Percentiles rank a stretch among this genome's conserved stretches.
Evolutionary conservation across 2,113 vertebrate species (phyloP).

Genomic region (Oreotrochilus melanogaster): DNA sequence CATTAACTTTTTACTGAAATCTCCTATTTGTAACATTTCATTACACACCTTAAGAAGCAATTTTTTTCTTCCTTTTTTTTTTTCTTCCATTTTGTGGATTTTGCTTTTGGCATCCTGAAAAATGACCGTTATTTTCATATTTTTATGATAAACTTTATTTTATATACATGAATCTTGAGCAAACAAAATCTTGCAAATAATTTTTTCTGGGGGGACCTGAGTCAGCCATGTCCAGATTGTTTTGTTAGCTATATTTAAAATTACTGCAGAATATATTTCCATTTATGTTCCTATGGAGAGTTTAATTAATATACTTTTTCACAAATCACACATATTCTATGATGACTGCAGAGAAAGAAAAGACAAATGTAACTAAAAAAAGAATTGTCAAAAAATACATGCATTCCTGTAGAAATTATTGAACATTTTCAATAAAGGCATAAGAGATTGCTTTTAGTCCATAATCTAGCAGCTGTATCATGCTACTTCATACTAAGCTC

Average conservation of each 20-base stretch:
- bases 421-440: neutral
- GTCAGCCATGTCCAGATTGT: neutral
- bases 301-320: neutral
- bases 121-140: neutral
- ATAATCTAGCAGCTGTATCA: neutral
- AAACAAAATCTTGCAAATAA: neutral
- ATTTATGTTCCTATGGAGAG: neutral
- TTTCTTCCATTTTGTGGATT: neutral
- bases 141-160: neutral
- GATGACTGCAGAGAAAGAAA: neutral
- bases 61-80: conserved; percentile 6
- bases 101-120: neutral
- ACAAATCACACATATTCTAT: neutral
- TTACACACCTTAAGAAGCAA: neutral
- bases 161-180: neutral
- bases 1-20: neutral
- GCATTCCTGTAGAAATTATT: neutral
- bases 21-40: conserved; percentile 19
- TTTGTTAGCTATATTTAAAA: neutral
- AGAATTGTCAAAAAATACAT: neutral
- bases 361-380: neutral
- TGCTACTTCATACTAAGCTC: neutral
- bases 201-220: neutral
- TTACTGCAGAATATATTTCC: neutral
- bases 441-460: neutral